Evolutionary conservation across 2,113 vertebrate species (phyloP).

Genomic region (Platysternon megacephalum): DNA sequence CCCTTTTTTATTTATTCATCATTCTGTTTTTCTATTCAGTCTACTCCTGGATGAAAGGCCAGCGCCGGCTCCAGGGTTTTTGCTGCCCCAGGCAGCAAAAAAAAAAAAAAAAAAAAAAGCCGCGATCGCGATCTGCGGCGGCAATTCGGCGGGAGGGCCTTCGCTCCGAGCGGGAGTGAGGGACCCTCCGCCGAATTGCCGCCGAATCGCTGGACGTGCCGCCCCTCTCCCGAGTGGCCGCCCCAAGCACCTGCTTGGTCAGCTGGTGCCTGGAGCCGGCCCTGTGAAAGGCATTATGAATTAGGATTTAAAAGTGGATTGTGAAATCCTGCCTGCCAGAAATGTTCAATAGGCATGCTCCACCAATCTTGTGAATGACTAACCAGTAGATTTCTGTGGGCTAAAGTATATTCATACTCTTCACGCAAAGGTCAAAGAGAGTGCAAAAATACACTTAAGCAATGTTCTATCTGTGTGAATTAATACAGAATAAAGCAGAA

Average conservation of each 20-base stretch:
- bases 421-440: background rate
- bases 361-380: background rate
- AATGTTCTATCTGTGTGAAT: background rate
- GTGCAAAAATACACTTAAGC: background rate
- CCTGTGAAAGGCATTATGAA: background rate
- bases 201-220: too few species aligned
- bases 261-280: too few species aligned
- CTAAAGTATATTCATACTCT: background rate
- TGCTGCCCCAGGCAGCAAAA: too few species aligned
- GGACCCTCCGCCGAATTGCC: too few species aligned
- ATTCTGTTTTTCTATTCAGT: background rate
- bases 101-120: too few species aligned
- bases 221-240: too few species aligned
- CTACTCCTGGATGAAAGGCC: background rate
- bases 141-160: too few species aligned
- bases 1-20: background rate
- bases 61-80: too few species aligned
- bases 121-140: too few species aligned
- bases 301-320: constrained; percentile 13
- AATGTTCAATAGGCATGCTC: background rate
- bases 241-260: too few species aligned
- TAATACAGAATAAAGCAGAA: background rate
- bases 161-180: too few species aligned
- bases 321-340: background rate
- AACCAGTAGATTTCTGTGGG: background rate